phyloP scores from a whole-genome alignment of 2,113 vertebrate species.

The Nibea coibor region DNA sequence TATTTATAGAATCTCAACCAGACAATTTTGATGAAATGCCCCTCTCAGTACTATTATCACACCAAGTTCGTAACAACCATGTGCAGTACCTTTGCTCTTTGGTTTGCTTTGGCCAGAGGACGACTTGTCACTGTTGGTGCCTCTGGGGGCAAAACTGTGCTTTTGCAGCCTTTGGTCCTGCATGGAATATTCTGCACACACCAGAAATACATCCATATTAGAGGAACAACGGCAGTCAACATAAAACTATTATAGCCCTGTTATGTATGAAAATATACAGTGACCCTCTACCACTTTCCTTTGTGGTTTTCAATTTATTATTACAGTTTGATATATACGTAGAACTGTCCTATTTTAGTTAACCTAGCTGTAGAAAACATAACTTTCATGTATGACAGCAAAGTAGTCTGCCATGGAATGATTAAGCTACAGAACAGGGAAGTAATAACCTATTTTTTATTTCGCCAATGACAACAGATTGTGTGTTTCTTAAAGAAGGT shows the following conservation, averaged over 20 bases:
- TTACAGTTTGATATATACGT: not conserved
- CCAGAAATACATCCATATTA: constrained; percentile 65
- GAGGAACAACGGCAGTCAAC: constrained; percentile 16
- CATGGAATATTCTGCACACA: constrained; percentile 84
- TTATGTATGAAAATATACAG: not conserved
- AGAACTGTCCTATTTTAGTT: not conserved
- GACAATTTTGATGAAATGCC: constrained; percentile 19
- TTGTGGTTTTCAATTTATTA: not conserved
- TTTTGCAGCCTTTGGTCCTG: constrained; percentile 94
- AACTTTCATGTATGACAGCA: not conserved
- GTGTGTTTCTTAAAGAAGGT: not conserved
- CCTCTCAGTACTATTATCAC: constrained; percentile 18
- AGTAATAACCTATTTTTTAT: not conserved
- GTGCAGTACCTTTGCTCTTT: constrained; percentile 92
- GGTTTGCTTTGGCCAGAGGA: constrained; percentile 93
- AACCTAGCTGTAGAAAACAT: not conserved
- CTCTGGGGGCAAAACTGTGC: constrained; percentile 91
- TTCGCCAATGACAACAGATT: not conserved
- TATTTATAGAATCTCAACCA: constrained; percentile 1
- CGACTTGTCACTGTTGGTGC: constrained; percentile 88
- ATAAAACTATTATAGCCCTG: not conserved
- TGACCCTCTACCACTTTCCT: not conserved
- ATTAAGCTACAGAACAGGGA: not conserved
- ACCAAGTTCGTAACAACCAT: constrained; percentile 2
- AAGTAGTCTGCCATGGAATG: not conserved